phyloP scores from a whole-genome alignment of 92 coral and sea anemone species.

The Bergia puertoricense region DNA sequence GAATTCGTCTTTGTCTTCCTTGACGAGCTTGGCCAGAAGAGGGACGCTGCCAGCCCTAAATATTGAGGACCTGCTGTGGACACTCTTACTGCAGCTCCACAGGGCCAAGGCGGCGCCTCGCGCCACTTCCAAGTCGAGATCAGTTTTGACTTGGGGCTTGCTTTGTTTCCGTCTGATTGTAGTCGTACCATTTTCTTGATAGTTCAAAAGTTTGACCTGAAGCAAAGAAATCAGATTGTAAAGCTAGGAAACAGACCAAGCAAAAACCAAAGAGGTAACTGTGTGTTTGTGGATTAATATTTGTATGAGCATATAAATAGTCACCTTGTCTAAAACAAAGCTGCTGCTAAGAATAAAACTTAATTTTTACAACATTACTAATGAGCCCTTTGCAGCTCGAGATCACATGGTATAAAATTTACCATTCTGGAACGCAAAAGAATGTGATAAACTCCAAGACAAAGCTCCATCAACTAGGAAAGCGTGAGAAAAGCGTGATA shows the following conservation, averaged over 20 bases:
- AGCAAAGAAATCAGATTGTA: background rate
- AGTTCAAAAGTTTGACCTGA: constrained; percentile 76
- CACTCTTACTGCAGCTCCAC: constrained; percentile 93
- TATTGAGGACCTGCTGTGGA: constrained; percentile 83
- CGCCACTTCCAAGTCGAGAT: constrained; percentile 71
- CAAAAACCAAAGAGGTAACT: too few relatives aligned
- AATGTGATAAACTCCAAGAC: too few relatives aligned
- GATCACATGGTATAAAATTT: too few relatives aligned
- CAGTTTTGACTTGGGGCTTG: constrained; percentile 37
- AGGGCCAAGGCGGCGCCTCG: constrained; percentile 88
- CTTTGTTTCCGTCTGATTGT: constrained; percentile 33
- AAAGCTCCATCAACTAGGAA: too few relatives aligned
- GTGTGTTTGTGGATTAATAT: too few relatives aligned
- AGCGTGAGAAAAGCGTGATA: too few relatives aligned
- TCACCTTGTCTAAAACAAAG: too few relatives aligned
- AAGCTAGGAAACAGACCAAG: background rate
- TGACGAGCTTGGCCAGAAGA: constrained; percentile 74
- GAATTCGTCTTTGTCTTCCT: constrained; percentile 73
- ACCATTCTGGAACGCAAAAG: too few relatives aligned
- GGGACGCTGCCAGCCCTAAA: constrained; percentile 91
- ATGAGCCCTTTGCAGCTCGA: too few relatives aligned
- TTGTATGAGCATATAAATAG: too few relatives aligned
- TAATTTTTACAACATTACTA: too few relatives aligned
- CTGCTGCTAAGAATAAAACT: too few relatives aligned
- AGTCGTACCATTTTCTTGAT: constrained; percentile 44